Conservation (phyloP, 1,140 invertebrate species). For the Trachymyrmex cornetzi region DNA sequence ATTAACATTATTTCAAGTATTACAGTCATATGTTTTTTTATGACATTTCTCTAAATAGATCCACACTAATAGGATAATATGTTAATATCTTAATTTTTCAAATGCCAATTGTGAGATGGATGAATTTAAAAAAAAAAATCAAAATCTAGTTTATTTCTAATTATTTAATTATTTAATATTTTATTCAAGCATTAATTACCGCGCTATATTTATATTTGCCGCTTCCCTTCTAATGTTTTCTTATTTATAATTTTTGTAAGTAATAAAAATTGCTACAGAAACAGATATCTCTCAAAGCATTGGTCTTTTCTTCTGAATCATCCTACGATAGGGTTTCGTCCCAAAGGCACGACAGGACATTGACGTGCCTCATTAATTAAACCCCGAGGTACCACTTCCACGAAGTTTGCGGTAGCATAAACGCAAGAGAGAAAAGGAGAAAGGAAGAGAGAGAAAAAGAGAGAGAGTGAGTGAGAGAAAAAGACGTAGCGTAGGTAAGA, state of each 20-base stretch:
- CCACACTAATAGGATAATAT: too few relatives aligned
- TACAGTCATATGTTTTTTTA: too few relatives aligned
- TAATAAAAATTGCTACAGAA: neutral
- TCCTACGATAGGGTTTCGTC: neutral
- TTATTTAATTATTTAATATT: too few relatives aligned
- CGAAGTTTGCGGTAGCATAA: conserved; percentile 59
- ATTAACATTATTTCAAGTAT: too few relatives aligned
- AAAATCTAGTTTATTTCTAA: too few relatives aligned
- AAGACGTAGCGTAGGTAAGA: conserved; percentile 74
- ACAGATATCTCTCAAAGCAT: neutral
- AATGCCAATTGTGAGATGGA: too few relatives aligned
- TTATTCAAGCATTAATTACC: too few relatives aligned
- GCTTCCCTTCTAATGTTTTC: too few relatives aligned
- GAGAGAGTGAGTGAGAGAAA: conserved; percentile 57
- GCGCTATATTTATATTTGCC: too few relatives aligned
- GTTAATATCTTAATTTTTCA: too few relatives aligned
- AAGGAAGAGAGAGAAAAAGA: conserved; percentile 54
- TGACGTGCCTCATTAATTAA: conserved; percentile 61
- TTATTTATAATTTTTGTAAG: neutral
- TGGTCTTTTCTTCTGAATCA: neutral
- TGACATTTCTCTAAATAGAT: too few relatives aligned
- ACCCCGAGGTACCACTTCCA: conserved; percentile 14
- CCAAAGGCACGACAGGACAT: conserved; percentile 6
- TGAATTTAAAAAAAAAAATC: too few relatives aligned
- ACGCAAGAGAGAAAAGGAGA: conserved; percentile 28